Evolutionary conservation across 1,140 invertebrate species (phyloP), one percentile per base, ranked within the genome.

Genomic region (Leptinotarsa lineolata): DNA sequence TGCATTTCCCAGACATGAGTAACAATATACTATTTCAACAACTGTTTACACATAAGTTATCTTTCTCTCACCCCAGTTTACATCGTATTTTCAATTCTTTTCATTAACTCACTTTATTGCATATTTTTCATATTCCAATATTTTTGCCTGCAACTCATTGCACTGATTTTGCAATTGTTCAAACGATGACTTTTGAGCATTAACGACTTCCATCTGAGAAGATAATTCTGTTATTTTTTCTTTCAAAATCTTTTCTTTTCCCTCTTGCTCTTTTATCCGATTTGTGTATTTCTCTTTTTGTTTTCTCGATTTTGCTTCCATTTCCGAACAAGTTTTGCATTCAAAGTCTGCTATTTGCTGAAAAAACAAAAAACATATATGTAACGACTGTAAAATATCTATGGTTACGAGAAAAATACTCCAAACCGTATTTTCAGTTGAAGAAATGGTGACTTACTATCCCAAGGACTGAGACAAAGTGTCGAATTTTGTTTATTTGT

Each of bases 341-440:
- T 74, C 73, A 15, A 75, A 70, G 68, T 76, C 68, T 13, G 21
- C 18, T 12, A 74, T 30, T 73, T 75, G 74, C 74, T 77, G 54
- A 61, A 74, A 72, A 12, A 67, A 65, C 63, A n/a, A 21, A 18
- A 61, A 69, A 69, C 68, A 6, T 18, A 6, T 3, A 1, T 39
- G 8, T 39, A 2, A 39, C 2, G 2, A 39, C 30, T 39, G 30
- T 39, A 11, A n/a, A 11, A 39, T 11, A 8, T 11, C 8, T 39
- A 39, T 39, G 11, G 8, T 39, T 39, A 39, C 8, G 30, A 39
- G 30, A 39, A 39, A 39, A 39, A 39, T 39, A 39, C 3, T 39
- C 11, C 30, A 2, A 11, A 39, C 30, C 30, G 8, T 39, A 39
- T 39, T 39, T 39, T 39, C 8, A 39, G 30, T 39, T 39, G 30